Evolutionary conservation across 1,140 invertebrate species (phyloP).

Genomic region (Cecropterus lyciades): DNA sequence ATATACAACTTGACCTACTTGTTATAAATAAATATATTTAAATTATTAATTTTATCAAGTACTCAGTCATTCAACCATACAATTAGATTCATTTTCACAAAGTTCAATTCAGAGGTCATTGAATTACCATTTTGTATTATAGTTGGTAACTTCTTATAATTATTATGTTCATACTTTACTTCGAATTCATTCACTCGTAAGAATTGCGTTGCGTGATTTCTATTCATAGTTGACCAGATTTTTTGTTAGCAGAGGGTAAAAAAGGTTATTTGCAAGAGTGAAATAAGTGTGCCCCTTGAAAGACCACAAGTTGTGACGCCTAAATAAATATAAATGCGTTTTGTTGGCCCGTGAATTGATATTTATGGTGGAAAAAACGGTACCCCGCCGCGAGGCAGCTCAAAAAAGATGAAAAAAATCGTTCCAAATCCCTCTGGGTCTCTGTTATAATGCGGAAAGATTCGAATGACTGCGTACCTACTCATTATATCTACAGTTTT

Average conservation of each 20-base stretch:
- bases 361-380: constrained; percentile 76
- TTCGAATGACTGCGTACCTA: constrained; percentile 13
- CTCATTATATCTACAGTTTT: constrained; percentile 3
- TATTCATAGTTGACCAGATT: constrained; percentile 17
- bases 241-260: constrained; percentile 33
- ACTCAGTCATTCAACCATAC: no score
- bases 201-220: background rate
- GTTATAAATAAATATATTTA: no score
- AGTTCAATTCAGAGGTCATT: no score
- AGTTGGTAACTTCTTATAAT: no score
- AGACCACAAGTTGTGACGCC: constrained; percentile 51
- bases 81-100: no score
- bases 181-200: constrained; percentile 29
- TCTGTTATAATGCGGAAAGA: constrained; percentile 12
- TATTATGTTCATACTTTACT: constrained; percentile 26
- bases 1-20: no score
- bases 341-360: constrained; percentile 73
- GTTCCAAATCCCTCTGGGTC: background rate
- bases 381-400: constrained; percentile 63
- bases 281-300: constrained; percentile 42
- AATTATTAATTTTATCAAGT: no score
- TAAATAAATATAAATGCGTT: constrained; percentile 79
- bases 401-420: constrained; percentile 38
- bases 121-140: no score
- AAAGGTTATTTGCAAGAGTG: constrained; percentile 49